phyloP scores from a whole-genome alignment of 2,113 vertebrate species.

The Peromyscus californicus region DNA sequence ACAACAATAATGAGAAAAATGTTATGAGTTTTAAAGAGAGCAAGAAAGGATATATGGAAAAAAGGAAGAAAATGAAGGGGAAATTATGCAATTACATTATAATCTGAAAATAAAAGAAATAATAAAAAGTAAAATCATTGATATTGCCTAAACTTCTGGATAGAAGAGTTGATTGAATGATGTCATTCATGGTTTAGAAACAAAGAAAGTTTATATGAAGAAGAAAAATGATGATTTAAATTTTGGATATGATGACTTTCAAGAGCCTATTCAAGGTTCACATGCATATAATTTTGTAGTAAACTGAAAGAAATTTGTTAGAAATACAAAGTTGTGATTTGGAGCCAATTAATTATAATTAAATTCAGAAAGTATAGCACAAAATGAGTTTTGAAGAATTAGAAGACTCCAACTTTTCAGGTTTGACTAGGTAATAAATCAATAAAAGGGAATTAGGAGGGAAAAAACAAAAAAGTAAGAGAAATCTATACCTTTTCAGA shows the following conservation, averaged over 20 bases:
- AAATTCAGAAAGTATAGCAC: background rate
- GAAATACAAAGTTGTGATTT: background rate
- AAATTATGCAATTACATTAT: background rate
- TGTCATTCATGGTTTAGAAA: background rate
- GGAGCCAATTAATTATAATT: background rate
- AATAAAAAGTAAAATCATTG: background rate
- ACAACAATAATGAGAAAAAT: background rate
- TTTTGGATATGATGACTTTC: background rate
- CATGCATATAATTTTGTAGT: background rate
- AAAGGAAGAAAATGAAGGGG: background rate
- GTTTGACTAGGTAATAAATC: background rate
- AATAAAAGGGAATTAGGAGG: constrained; percentile 3
- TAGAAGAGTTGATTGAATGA: background rate
- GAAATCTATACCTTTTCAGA: background rate
- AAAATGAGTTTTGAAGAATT: background rate
- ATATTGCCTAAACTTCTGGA: background rate
- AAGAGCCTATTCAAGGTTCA: background rate
- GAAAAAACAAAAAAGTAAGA: background rate
- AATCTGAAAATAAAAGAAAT: background rate
- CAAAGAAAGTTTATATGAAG: background rate
- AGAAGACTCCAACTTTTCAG: background rate
- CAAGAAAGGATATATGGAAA: background rate
- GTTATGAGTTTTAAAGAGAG: background rate
- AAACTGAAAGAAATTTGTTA: background rate
- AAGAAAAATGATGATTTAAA: background rate